Evolutionary conservation across 2,888 invertebrate species (phyloP).

Genomic region (Cerastis rubricosa): DNA sequence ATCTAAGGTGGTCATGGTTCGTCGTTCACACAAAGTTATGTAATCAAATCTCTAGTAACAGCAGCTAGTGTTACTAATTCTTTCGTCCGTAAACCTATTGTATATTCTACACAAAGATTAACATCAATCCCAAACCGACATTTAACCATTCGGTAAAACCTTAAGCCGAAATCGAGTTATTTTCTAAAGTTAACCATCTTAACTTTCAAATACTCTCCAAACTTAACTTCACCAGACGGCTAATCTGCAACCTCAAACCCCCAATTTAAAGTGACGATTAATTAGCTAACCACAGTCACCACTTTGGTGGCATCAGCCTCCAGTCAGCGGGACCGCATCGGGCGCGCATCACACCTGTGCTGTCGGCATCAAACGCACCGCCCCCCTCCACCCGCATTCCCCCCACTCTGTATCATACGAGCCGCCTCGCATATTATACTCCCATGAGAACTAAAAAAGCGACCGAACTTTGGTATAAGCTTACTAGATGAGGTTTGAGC

Average conservation of each 20-base stretch:
- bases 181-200: not conserved
- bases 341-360: slow-evolving; percentile 86
- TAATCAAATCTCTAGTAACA: not conserved
- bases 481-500: slow-evolving; percentile 73
- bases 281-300: slow-evolving; percentile 56
- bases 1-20: not conserved
- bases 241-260: not conserved
- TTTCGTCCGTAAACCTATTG: not conserved
- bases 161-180: not conserved
- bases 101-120: not conserved
- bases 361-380: slow-evolving; percentile 83
- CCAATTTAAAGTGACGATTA: slow-evolving; percentile 22
- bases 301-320: slow-evolving; percentile 54
- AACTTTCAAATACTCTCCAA: not conserved
- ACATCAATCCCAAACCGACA: not conserved
- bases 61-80: not conserved
- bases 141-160: not conserved
- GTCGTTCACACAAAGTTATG: no score
- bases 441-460: slow-evolving; percentile 86
- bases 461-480: slow-evolving; percentile 59
- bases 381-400: slow-evolving; percentile 66
- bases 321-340: slow-evolving; percentile 70
- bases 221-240: not conserved
- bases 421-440: slow-evolving; percentile 83
- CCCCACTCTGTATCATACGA: slow-evolving; percentile 80